Conservation (phyloP, 2,888 invertebrate genomes). For the Agonopterix arenella region DNA sequence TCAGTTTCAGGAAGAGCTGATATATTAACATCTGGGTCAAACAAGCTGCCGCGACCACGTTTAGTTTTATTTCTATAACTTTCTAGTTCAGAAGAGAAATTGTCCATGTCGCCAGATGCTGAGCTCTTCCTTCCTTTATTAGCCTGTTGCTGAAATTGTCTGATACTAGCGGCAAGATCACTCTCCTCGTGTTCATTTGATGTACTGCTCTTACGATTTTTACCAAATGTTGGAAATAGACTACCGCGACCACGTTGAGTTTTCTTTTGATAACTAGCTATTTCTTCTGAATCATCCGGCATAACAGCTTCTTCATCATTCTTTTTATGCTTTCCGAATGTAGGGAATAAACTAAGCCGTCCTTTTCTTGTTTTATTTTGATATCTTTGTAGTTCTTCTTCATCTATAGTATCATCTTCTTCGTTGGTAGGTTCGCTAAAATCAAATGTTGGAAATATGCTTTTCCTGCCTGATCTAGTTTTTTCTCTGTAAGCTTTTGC, state of each 20-base stretch:
- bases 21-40: slow-evolving; percentile 62
- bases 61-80: slow-evolving; percentile 56
- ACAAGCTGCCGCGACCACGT: slow-evolving; percentile 61
- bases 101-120: slow-evolving; percentile 40
- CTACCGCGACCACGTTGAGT: slow-evolving; percentile 54
- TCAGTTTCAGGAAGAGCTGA: slow-evolving; percentile 53
- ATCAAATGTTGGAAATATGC: slow-evolving; percentile 63
- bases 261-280: slow-evolving; percentile 62
- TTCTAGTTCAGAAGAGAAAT: slow-evolving; percentile 48
- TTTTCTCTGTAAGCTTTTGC: slow-evolving; percentile 51
- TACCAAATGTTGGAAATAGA: slow-evolving; percentile 62
- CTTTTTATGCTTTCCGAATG: slow-evolving; percentile 56
- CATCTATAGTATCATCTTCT: slow-evolving; percentile 55
- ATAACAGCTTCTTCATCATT: slow-evolving; percentile 52
- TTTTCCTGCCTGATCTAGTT: slow-evolving; percentile 52
- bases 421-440: slow-evolving; percentile 56
- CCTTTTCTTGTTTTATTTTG: slow-evolving; percentile 62
- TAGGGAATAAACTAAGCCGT: slow-evolving; percentile 58
- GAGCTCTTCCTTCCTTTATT: slow-evolving; percentile 44
- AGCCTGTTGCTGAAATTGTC: slow-evolving; percentile 53
- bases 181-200: slow-evolving; percentile 29
- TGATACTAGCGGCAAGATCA: slow-evolving; percentile 59
- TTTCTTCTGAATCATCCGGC: slow-evolving; percentile 65
- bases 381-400: slow-evolving; percentile 60
- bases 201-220: slow-evolving; percentile 49